Evolutionary conservation across 2,113 vertebrate genomes (phyloP).

Genomic region (Alethe castanea): DNA sequence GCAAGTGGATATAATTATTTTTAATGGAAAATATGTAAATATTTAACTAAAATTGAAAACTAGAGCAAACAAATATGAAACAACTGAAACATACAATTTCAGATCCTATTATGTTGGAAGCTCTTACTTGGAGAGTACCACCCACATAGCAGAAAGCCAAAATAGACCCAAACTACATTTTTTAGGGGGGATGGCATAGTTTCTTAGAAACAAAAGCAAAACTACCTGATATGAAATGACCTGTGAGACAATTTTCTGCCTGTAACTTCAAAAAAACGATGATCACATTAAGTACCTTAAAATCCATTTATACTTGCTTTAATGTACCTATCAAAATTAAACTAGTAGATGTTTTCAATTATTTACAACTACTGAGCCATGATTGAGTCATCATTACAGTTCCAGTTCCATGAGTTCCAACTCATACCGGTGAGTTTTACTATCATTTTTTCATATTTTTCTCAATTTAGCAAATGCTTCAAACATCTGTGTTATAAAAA

Average conservation of each 20-base stretch:
- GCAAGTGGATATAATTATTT: not conserved
- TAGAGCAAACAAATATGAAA: not conserved
- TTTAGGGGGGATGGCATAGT: not conserved
- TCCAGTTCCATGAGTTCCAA: not conserved
- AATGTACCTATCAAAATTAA: not conserved
- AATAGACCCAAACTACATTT: not conserved
- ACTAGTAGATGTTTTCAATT: not conserved
- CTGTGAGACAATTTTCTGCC: not conserved
- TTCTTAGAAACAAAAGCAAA: not conserved
- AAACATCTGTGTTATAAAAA: not conserved
- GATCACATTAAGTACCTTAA: not conserved
- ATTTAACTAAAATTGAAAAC: not conserved
- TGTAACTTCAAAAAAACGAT: not conserved
- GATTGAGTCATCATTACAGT: not conserved
- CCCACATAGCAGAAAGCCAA: not conserved
- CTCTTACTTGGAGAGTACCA: not conserved
- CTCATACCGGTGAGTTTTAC: not conserved
- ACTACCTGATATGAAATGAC: not conserved
- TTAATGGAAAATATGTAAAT: not conserved
- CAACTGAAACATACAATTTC: not conserved
- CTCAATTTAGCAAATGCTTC: not conserved
- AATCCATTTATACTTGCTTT: not conserved
- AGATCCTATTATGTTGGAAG: not conserved
- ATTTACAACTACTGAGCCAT: not conserved
- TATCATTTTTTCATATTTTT: not conserved